A percentile compares a stretch with the other conserved stretches of the same genome.
phyloP scores from a whole-genome alignment of 2,797 vertebrate genomes.

The Podarcis siculus region DNA sequence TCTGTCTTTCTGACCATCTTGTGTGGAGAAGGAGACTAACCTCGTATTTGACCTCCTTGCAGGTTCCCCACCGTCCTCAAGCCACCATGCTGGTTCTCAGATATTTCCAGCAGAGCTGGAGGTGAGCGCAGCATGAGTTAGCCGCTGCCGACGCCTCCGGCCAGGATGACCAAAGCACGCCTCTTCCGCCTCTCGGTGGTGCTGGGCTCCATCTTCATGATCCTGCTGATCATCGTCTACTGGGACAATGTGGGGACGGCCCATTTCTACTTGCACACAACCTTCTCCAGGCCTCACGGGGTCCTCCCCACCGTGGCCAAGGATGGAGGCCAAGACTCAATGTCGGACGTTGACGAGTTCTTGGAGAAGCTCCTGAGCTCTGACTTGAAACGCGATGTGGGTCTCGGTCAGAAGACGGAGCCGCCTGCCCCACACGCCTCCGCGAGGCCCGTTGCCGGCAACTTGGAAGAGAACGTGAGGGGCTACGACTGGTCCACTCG shows the following conservation, averaged over 20 bases:
- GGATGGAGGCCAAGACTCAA: conserved; percentile 70
- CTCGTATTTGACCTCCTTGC: conserved; percentile 37
- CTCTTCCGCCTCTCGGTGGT: conserved; percentile 91
- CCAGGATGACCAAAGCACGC: conserved; percentile 90
- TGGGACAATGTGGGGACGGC: conserved; percentile 93
- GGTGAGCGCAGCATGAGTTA: conserved; percentile 62
- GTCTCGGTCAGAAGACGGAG: conserved; percentile 50
- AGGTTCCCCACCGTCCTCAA: conserved; percentile 53
- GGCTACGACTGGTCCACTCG: conserved; percentile 90
- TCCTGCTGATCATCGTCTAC: conserved; percentile 95
- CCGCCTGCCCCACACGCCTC: conserved; percentile 76
- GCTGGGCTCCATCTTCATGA: conserved; percentile 91
- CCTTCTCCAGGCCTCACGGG: conserved; percentile 84
- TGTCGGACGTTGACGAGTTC: conserved; percentile 87
- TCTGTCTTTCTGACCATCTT: too few relatives aligned
- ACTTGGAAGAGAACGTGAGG: conserved; percentile 81
- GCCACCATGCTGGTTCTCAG: conserved; percentile 57
- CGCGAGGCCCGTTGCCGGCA: conserved; percentile 76
- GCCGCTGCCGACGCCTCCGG: background rate
- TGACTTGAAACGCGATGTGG: conserved; percentile 32
- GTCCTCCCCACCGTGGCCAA: conserved; percentile 65
- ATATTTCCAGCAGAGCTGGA: conserved; percentile 29
- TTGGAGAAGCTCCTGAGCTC: conserved; percentile 84
- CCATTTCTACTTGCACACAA: conserved; percentile 87
- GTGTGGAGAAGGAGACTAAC: conserved; percentile 32